These are phyloP conservation scores for Neosilurus hyrtlii DNA, from an alignment of 2,797 vertebrate species.

Conservation along the genomic window DNA sequence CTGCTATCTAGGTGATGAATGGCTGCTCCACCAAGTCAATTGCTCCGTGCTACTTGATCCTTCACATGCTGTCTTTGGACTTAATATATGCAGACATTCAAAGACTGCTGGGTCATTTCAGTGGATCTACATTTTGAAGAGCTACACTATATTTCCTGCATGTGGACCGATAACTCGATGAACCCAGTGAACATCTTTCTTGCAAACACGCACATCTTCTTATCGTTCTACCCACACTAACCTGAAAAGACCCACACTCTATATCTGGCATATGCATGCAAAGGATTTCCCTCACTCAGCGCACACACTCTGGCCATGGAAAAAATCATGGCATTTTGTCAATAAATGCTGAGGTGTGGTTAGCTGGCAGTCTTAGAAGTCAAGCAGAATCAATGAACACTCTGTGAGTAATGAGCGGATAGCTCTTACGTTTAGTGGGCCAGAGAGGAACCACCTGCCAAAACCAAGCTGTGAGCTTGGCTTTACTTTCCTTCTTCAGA, in stretches of 20 bases:
- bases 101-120: conserved; percentile 27
- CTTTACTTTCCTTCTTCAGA: conserved; percentile 40
- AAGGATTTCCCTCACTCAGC: conserved; percentile 39
- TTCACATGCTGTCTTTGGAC: conserved; percentile 24
- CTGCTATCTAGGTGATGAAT: conserved; percentile 75
- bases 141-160: conserved; percentile 4
- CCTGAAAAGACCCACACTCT: conserved; percentile 2
- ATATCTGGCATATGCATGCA: neutral
- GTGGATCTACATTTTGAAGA: conserved; percentile 22
- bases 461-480: conserved; percentile 50
- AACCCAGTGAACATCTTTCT: conserved; percentile 6
- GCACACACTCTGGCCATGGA: conserved; percentile 5
- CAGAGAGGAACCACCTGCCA: conserved; percentile 64
- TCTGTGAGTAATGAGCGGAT: conserved; percentile 69
- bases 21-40: conserved; percentile 70
- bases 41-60: conserved; percentile 52
- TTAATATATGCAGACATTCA: conserved; percentile 31
- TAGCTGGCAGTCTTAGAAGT: conserved; percentile 49
- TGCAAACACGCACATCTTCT: neutral
- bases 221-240: conserved; percentile 10
- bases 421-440: conserved; percentile 63
- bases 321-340: conserved; percentile 65
- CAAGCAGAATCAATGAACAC: conserved; percentile 70
- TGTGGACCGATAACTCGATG: conserved; percentile 3
- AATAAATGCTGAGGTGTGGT: conserved; percentile 58